Evolutionary conservation across 30 jellyfish, hydroid and myxozoan species (phyloP).

Genomic region (Aurelia coerulea): DNA sequence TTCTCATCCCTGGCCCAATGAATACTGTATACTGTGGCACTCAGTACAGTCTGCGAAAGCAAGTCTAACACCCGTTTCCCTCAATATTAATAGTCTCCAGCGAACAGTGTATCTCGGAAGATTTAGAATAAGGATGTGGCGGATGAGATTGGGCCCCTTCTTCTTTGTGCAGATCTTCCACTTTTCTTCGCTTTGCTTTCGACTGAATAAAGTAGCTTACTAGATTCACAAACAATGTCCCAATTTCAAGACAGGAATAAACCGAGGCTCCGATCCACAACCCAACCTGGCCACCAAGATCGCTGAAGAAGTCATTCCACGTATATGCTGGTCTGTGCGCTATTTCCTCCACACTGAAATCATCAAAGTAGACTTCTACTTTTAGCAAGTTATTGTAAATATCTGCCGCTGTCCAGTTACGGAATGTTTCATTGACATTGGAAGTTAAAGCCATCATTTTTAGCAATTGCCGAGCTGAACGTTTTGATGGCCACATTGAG

Average conservation of each 20-base stretch:
- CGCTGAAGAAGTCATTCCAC: conserved; percentile 4
- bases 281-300: conserved; percentile 67
- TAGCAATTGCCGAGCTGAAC: neutral
- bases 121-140: no score
- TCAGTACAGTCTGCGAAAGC: no score
- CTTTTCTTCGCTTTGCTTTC: no score
- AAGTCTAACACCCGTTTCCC: no score
- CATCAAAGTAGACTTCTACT: conserved; percentile 26
- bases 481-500: conserved; percentile 20
- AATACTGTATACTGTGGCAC: no score
- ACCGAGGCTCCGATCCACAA: conserved; percentile 58
- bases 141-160: no score
- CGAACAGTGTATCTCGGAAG: no score
- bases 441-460: neutral
- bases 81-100: no score
- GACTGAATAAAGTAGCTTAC: no score
- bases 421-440: neutral
- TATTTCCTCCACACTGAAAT: conserved; percentile 17
- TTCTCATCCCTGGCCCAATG: no score
- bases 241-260: conserved; percentile 25
- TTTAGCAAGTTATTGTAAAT: conserved; percentile 4
- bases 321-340: conserved; percentile 38
- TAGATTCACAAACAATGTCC: neutral
- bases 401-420: conserved; percentile 17
- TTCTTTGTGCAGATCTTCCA: no score